A percentile compares a stretch with the other conserved stretches of the same genome.
These are phyloP conservation scores for mouse (Mus musculus) DNA, from an alignment of 2,113 vertebrate species.

Conservation along the genomic window DNA sequence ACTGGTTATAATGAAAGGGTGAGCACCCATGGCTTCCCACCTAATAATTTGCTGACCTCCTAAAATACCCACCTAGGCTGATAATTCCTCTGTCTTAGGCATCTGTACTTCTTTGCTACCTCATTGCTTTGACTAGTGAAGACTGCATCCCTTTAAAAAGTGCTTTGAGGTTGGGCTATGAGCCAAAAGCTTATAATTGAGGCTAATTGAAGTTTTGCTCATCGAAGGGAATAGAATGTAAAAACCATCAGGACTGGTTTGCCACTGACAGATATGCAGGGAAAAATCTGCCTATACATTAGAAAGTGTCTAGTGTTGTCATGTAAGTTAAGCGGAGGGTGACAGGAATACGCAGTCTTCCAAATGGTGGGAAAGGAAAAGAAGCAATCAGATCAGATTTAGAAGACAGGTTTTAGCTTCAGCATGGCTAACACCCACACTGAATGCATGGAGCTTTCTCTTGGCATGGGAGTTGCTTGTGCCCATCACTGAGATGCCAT, in stretches of 20 bases:
- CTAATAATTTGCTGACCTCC: background rate
- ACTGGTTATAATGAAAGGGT: background rate
- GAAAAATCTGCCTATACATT: background rate
- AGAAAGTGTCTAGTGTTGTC: background rate
- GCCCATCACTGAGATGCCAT: background rate
- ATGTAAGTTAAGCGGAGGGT: background rate
- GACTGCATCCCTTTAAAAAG: slow-evolving; percentile 42
- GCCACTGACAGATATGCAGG: background rate
- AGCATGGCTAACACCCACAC: no score
- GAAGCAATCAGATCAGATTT: background rate
- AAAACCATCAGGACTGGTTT: background rate
- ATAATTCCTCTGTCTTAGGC: no score
- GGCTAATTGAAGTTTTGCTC: slow-evolving; percentile 55
- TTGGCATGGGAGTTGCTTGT: background rate
- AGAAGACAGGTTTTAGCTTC: background rate
- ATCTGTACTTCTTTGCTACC: background rate
- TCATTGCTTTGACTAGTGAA: background rate
- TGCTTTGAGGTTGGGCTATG: slow-evolving; percentile 41
- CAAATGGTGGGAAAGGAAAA: background rate
- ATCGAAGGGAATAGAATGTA: slow-evolving; percentile 31
- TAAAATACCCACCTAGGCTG: background rate
- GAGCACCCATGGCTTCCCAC: background rate
- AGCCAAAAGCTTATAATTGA: slow-evolving; percentile 53
- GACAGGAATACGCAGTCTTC: background rate
- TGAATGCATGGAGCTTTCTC: no score